Evolutionary conservation across 2,113 vertebrate genomes (phyloP), one percentile per base, ranked within the genome.

Genomic region (Coturnix japonica): DNA sequence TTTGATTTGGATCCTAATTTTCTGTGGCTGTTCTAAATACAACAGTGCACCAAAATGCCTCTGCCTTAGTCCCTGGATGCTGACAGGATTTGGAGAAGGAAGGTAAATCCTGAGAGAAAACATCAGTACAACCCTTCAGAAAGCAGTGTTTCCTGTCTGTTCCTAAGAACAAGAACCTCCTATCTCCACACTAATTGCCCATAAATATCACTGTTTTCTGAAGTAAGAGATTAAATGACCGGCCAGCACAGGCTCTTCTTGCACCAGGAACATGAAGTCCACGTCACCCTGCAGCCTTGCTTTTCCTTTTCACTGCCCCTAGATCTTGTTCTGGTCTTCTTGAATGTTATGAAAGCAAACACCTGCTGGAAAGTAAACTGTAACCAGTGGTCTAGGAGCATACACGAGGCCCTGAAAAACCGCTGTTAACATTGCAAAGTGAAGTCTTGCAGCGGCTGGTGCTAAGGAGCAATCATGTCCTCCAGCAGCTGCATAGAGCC

Each of bases 21-120:
- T 67, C 53, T 90, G 71, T 86, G 89, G 72, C 85, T 92, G 72
- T 49, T 91, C 72, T 85, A 91, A 85, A 67, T 75, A 85, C 26
- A 90, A 51, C 43, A 63, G 1, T 7, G 16, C 37, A 69, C 73
- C 41, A 80, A 80, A 95, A 89, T 49, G 49, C 25, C 28, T 18
- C 6, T 1, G 2, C 35, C 47, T 70, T 65, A 66, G 49, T 86
- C 37, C 39, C 17, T 37, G n/a, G 53, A 15, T 6, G 5, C 83
- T 69, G 39, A 53, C 33, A 87, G 25, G 25, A 33, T 49, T 75
- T 47, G 7, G 7, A 70, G 35, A 73, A 60, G 37, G n/a, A 53
- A 78, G 33, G 59, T 81, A 66, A 87, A 63, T 28, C 49, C 19
- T 49, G 31, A n/a, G 39, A 25, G 44, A 54, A 69, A 63, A 41